Evolutionary conservation across 2,113 vertebrate genomes (phyloP).

Genomic region (Probosciger aterrimus): DNA sequence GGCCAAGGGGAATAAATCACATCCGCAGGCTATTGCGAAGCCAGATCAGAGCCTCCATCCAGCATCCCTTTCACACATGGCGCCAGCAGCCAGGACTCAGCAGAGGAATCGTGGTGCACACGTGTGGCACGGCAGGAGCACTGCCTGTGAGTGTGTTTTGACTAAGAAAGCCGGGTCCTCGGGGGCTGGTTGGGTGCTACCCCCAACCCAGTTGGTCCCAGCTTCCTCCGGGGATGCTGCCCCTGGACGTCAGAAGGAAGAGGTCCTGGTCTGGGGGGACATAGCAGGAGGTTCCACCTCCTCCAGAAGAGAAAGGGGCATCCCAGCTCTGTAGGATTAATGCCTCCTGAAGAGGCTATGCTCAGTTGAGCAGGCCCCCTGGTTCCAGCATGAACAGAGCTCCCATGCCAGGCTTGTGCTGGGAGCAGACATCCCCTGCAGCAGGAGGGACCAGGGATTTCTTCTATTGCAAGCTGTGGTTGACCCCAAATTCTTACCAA

Average conservation of each 20-base stretch:
- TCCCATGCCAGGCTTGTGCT: not conserved
- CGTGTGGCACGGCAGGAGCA: accelerated
- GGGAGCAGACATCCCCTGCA: not conserved
- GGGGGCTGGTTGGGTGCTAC: not conserved
- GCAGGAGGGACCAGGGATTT: not conserved
- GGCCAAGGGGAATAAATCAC: not conserved
- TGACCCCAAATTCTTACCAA: not conserved
- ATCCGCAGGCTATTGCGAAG: not conserved
- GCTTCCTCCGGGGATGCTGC: not conserved
- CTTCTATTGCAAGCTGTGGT: not conserved
- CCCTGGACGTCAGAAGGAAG: not conserved
- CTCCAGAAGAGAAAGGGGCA: not conserved
- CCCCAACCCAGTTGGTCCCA: not conserved
- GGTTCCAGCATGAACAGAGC: not conserved
- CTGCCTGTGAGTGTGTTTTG: accelerated
- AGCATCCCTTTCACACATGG: not conserved
- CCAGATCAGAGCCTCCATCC: not conserved
- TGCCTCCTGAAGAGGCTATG: accelerated
- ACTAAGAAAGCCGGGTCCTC: not conserved
- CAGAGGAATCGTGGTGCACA: not conserved
- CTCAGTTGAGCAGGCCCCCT: not conserved
- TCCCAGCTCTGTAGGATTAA: accelerated
- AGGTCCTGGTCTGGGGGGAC: no score
- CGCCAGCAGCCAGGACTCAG: not conserved
- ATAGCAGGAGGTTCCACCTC: accelerated